These are phyloP conservation scores for Eubucco bourcierii DNA, from an alignment of 2,113 vertebrate genomes.

Conservation along the genomic window DNA sequence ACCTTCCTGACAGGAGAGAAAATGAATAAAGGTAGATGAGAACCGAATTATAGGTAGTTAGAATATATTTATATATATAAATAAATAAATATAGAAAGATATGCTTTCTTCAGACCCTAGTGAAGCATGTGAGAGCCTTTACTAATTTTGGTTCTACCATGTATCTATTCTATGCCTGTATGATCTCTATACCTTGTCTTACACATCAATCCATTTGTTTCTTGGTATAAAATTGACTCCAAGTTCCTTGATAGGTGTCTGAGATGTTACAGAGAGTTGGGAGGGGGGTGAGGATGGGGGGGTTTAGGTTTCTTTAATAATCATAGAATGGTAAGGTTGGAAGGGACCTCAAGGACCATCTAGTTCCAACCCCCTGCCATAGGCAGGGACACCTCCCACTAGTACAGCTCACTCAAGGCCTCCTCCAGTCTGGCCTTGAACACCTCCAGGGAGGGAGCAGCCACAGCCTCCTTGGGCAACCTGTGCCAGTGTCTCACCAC, in stretches of 20 bases:
- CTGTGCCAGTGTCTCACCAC: too few relatives aligned
- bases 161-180: fast-evolving
- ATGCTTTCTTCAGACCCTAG: neutral
- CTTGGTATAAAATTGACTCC: neutral
- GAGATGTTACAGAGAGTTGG: neutral
- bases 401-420: too few relatives aligned
- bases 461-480: too few relatives aligned
- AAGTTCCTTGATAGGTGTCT: neutral
- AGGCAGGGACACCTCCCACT: too few relatives aligned
- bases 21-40: neutral
- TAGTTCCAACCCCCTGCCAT: too few relatives aligned
- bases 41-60: neutral
- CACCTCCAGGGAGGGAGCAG: too few relatives aligned
- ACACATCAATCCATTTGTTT: neutral
- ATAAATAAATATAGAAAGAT: too few relatives aligned
- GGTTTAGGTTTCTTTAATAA: too few relatives aligned
- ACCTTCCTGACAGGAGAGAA: neutral
- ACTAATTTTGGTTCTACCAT: neutral
- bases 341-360: too few relatives aligned
- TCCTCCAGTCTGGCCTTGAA: too few relatives aligned
- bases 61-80: neutral
- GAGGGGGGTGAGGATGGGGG: too few relatives aligned
- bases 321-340: too few relatives aligned
- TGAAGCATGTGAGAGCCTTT: neutral
- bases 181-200: neutral